phyloP scores from a whole-genome alignment of 1,140 invertebrate genomes.

The roundworm (Caenorhabditis elegans) region DNA sequence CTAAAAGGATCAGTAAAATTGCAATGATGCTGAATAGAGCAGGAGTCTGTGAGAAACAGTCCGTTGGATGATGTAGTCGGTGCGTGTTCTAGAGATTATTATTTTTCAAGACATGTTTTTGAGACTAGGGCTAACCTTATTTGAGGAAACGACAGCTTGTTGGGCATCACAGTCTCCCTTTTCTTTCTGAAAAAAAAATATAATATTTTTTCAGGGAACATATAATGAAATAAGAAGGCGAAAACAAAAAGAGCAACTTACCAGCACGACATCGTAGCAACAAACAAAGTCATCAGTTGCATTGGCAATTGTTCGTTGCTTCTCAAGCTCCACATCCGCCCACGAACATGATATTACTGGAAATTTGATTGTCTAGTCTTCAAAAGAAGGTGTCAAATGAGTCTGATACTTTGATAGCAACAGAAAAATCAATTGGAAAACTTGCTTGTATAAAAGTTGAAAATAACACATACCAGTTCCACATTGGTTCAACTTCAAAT shows the following conservation, averaged over 20 bases:
- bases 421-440: not conserved
- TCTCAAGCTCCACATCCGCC: not conserved
- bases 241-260: not conserved
- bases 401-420: too few species aligned
- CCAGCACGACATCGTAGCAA: not conserved
- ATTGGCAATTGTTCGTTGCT: not conserved
- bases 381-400: too few species aligned
- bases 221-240: too few species aligned
- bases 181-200: not conserved
- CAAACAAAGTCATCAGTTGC: not conserved
- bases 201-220: too few species aligned
- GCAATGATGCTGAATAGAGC: not conserved
- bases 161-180: conserved; percentile 12
- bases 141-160: not conserved
- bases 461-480: not conserved
- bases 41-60: not conserved
- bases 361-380: too few species aligned
- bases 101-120: not conserved
- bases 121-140: not conserved
- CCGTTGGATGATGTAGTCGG: not conserved
- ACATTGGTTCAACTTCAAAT: conserved; percentile 4
- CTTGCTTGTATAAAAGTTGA: too few species aligned
- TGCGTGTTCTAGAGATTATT: not conserved
- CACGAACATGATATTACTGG: conserved; percentile 1
- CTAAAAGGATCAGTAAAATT: not conserved